A percentile compares a stretch with the other conserved stretches of the same genome.
Conservation (phyloP, 2,113 vertebrate species). For the Phrynocephalus versicolor region DNA sequence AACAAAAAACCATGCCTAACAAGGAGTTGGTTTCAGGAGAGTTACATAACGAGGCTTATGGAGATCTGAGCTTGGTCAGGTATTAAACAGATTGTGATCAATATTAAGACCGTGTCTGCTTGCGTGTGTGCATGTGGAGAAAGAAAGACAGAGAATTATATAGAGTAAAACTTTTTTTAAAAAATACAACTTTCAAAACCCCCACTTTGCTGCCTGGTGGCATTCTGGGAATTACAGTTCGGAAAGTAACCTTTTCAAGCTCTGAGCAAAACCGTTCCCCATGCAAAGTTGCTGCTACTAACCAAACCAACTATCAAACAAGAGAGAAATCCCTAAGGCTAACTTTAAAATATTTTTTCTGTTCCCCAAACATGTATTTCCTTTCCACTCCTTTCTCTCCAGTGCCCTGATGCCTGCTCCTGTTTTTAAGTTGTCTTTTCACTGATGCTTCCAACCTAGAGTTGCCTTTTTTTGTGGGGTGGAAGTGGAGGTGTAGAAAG, state of each 20-base stretch:
- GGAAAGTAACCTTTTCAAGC: too few species aligned
- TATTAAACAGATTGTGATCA: conserved; percentile 23
- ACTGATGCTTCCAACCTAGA: background rate
- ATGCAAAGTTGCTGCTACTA: background rate
- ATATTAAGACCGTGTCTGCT: background rate
- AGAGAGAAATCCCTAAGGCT: background rate
- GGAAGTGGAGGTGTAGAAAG: background rate
- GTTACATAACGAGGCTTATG: conserved; percentile 46
- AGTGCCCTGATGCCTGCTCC: background rate
- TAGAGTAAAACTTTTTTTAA: background rate
- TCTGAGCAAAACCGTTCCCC: background rate
- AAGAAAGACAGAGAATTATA: background rate
- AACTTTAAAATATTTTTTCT: background rate
- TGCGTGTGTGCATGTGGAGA: background rate
- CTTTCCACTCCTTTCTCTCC: background rate
- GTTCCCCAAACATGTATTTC: background rate
- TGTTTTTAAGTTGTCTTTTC: background rate
- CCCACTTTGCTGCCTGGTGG: background rate
- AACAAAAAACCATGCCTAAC: conserved; percentile 39
- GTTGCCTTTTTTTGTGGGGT: too few species aligned
- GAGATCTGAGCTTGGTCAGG: conserved; percentile 50
- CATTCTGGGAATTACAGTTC: too few species aligned
- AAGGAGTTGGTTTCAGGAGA: conserved; percentile 61
- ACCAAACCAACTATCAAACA: background rate
- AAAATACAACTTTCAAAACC: too few species aligned